Base-by-base conservation (phyloP, 2,113 vertebrate species). In the Otus sunia region DNA sequence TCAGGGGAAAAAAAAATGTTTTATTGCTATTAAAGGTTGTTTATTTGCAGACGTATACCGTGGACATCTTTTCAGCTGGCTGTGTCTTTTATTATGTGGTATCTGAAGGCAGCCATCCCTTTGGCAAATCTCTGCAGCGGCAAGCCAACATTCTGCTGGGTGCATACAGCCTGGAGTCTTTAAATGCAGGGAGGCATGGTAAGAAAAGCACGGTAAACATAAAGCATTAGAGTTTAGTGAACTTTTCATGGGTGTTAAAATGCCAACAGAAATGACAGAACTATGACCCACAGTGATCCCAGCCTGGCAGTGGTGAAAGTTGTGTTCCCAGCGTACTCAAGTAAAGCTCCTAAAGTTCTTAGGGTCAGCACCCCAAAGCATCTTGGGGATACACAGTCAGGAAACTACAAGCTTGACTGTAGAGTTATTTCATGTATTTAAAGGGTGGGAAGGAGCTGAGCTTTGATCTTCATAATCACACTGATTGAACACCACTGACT, bases 31-130 rank as follows among this genome's bases (percentile, higher is more conserved):
- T 58, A 77, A n/a, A 14, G 56, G 49, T 49, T 77, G 10, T 29
- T 92, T 96, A 45, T 92, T 97, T 97, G n/a, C 96, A 99, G 99
- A 99, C 99, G 1, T 99, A 98, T 19, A 98, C 98, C 0, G 99
- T 99, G 86, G 99, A 99, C 97, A 99, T 99, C 96, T 99, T 99
- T 97, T 99, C 99, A 29, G 99, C 99, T 8, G 99, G 99, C 76
- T 99, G 99, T 36, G 99, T 99, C 82, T 99, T 99, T 55, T 99
- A 99, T 95, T 99, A 99, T 0, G 99, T 99, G 97, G 98, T 99
- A 43, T 99, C 99, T 8, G 98, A 99, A 81, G 99, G 99, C 58
- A 98, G 98, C 92, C 99, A 99, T 64, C 99, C 99, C 15, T 99
- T 99, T 45, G 99, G 99, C 96, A 99, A 99, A 91, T 99, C 99